Evolutionary conservation across 1,140 invertebrate genomes (phyloP), one percentile per base, ranked within the genome.

Genomic region (Adelges cooleyi): DNA sequence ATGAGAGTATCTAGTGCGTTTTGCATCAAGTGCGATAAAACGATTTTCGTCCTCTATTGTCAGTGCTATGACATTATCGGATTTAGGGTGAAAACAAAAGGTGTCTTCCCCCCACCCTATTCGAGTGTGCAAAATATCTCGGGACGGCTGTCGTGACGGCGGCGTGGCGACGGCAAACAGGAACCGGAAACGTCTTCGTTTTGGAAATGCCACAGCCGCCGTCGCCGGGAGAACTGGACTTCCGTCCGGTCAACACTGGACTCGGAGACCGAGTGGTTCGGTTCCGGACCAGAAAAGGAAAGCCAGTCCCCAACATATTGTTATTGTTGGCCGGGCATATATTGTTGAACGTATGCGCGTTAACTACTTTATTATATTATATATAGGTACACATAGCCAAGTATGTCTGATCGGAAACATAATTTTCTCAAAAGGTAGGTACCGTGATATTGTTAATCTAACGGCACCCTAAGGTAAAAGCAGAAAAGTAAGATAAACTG

Each of bases 131-230:
- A 46, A 59, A 59, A 40, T 59, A 40, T 38, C 40, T 11, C n/a
- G 4, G n/a, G 40, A n/a, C 40, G 29, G 11, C 29, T 11, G 29
- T 11, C n/a, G 4, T n/a, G 40, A n/a, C 40, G 40, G 40, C 40
- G 40, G 38, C 54, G 38, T 6, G 40, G 40, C 40, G 40, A 23
- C 54, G 38, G 9, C 25, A n/a, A 33, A 59, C 54, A 38, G 54
- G 54, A 59, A 59, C 42, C 54, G 54, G 54, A 59, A 59, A 40
- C 25, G 53, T 56, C 53, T 6, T 56, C 23, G 42, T n/a, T 18
- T 6, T 13, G 53, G 23, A 46, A 46, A 46, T 27, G n/a, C n/a
- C n/a, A n/a, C n/a, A n/a, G n/a, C n/a, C n/a, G n/a, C n/a, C 54
- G 38, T 22, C 22, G 20, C 23, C 23, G 38, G 11, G 29, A 33